These are phyloP conservation scores for Meandrusa payeni DNA, from an alignment of 2,888 invertebrate genomes.

Conservation along the genomic window DNA sequence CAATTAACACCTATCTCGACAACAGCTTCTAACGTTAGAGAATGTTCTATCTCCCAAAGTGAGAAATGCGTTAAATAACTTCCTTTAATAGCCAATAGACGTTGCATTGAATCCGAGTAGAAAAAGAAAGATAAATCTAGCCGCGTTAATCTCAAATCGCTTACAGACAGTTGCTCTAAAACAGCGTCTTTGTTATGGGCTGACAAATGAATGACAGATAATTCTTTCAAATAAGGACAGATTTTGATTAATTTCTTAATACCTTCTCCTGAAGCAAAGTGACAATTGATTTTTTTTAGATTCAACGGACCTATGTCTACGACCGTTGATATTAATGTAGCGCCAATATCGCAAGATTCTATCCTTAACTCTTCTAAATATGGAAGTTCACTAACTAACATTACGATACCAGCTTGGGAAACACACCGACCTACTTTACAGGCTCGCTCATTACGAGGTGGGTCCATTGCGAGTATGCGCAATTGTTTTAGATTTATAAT, in stretches of 20 bases:
- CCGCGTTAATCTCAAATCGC: constrained; percentile 56
- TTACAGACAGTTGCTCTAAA: constrained; percentile 59
- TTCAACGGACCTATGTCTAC: constrained; percentile 60
- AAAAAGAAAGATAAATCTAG: constrained; percentile 72
- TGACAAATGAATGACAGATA: constrained; percentile 68
- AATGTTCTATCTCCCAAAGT: constrained; percentile 69
- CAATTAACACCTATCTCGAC: constrained; percentile 61
- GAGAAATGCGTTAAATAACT: constrained; percentile 67
- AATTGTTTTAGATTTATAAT: constrained; percentile 62
- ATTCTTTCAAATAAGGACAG: constrained; percentile 64
- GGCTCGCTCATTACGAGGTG: constrained; percentile 66
- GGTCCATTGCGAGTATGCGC: constrained; percentile 67
- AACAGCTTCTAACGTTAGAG: constrained; percentile 60
- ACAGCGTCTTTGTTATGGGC: constrained; percentile 68
- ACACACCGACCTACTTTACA: constrained; percentile 68
- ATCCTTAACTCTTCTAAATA: constrained; percentile 67
- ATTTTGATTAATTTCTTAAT: constrained; percentile 65
- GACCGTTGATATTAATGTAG: constrained; percentile 62
- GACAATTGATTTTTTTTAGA: constrained; percentile 69
- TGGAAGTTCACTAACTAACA: constrained; percentile 61
- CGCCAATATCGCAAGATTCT: constrained; percentile 75
- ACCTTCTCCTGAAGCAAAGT: constrained; percentile 68
- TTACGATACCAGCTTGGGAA: constrained; percentile 68
- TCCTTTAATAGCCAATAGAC: constrained; percentile 62
- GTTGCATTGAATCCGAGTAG: constrained; percentile 59